Evolutionary conservation across 30 jellyfish, hydroid and myxozoan genomes (phyloP), one percentile per base, ranked within the genome.

Genomic region (Sanderia malayensis): DNA sequence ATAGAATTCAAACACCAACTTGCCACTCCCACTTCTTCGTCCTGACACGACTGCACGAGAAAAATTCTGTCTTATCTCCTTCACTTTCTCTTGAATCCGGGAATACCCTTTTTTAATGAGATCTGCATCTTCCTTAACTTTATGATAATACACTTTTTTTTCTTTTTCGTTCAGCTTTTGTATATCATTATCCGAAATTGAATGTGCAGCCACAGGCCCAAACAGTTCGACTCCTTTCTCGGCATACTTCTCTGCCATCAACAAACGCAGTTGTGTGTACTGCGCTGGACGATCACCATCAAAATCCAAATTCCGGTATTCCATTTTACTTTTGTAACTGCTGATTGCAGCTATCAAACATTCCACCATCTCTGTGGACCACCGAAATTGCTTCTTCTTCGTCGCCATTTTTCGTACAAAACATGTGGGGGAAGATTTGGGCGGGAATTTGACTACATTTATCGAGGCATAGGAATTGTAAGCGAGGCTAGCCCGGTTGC

Each of bases 51-150:
- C 74, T 49, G 93, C 96, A 61, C 34, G 67, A 1, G 84, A 34
- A 67, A 74, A 84, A 29, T 62, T 74, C 60, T 85, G 93, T 45
- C 96, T 31, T 23, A 78, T 70, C 21, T 70, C 85, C 58, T 77
- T 76, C 6, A 85, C 61, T 67, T 86, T 78, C 73, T 76, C 96
- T 44, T 64, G 89, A 45, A 86, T 70, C 58, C 96, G 52, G 52
- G 82, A 62, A 32, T 76, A 52, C 18, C 93, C 86, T 60, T 76
- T 70, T 31, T 31, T 31, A 21, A 79, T 79, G 31, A 66, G 29
- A 41, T 70, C 71, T 24, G 71, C 73, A 28, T 73, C 32, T 31
- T 19, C 46, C 55, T 79, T 79, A 49, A 64, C 64, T 20, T 58
- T 65, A 41, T 63, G 30, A 46, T 63, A 59, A 44, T 37, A 26